Evolutionary conservation across 23 tunicate species (phyloP), one percentile per base, ranked within the genome.

Genomic region (Corella eumyota): DNA sequence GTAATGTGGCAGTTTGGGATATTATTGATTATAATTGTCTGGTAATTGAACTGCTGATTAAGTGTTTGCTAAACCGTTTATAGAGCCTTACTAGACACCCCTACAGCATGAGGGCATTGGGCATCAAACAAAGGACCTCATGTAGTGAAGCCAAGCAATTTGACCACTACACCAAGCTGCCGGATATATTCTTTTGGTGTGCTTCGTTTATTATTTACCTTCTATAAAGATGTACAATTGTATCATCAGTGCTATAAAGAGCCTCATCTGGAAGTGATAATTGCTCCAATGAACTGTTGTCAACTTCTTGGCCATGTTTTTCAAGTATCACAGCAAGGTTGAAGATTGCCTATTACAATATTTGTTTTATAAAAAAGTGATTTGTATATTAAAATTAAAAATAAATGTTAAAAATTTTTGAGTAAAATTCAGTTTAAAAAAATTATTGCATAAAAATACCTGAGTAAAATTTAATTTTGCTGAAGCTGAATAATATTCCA

Each of bases 261-360:
- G 72, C 77, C 22, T 72, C 73, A 19, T 58, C 4, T 9, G 90
- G 79, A 23, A 81, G 32, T 2, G 44, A 19, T 20, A 81, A 46
- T 1, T n/a, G 32, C 22, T 49, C 33, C 48, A 81, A 36, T 15
- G 74, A 72, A 17, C 49, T 48, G 31, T 72, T 72, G 1, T 47
- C 32, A 5, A 72, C 48, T 2, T 34, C 67, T 15, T 66, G 38
- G 2, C 78, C 90, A 72, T 72, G 72, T 50, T 66, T 49, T 69
- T 85, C 83, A 64, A 85, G 60, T 13, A 85, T 76, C 30, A 54
- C 45, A n/a, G 94, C 94, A 65, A 85, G 25, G 46, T 85, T 85
- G 34, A 85, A 85, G 7, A 85, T 32, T n/a, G 94, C 94, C 94
- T 85, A 34, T 26, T 58, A 45, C 40, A 4, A 61, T 28, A 32